A percentile compares a stretch with the other conserved stretches of the same genome.
phyloP scores from a whole-genome alignment of 2,113 vertebrate genomes.

The Tychaedon coryphoeus region DNA sequence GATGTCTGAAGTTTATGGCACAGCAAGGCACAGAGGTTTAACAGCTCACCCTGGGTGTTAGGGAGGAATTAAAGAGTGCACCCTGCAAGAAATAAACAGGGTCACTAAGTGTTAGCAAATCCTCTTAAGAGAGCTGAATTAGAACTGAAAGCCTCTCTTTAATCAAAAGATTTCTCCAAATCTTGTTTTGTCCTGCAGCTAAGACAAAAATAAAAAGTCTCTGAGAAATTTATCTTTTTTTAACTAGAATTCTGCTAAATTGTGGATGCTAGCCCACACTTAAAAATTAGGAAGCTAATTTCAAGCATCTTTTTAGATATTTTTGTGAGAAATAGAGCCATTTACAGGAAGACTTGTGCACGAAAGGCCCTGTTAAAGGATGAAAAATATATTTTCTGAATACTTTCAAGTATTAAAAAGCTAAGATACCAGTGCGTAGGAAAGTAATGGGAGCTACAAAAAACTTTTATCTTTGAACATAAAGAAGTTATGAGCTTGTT shows the following conservation, averaged over 20 bases:
- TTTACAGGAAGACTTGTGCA: background rate
- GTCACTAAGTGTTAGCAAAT: background rate
- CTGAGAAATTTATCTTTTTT: background rate
- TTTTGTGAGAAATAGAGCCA: background rate
- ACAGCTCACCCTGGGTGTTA: background rate
- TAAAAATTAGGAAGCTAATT: background rate
- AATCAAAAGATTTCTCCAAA: conserved; percentile 39
- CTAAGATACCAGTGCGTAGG: background rate
- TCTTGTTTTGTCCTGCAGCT: background rate
- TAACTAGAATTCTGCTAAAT: background rate
- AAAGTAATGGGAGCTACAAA: background rate
- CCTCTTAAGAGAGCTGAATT: background rate
- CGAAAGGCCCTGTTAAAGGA: background rate
- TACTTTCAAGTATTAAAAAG: background rate
- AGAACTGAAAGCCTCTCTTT: background rate
- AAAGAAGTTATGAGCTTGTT: conserved; percentile 30
- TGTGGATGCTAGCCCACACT: background rate
- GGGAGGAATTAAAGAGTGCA: background rate
- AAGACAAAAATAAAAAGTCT: background rate
- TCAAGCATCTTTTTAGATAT: background rate
- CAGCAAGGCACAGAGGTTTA: background rate
- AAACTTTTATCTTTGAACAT: conserved; percentile 1
- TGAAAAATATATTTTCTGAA: background rate
- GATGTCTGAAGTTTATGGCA: background rate
- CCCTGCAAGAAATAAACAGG: background rate